Evolutionary conservation across 2,888 invertebrate genomes (phyloP), one percentile per base, ranked within the genome.

Genomic region (Cancer borealis): DNA sequence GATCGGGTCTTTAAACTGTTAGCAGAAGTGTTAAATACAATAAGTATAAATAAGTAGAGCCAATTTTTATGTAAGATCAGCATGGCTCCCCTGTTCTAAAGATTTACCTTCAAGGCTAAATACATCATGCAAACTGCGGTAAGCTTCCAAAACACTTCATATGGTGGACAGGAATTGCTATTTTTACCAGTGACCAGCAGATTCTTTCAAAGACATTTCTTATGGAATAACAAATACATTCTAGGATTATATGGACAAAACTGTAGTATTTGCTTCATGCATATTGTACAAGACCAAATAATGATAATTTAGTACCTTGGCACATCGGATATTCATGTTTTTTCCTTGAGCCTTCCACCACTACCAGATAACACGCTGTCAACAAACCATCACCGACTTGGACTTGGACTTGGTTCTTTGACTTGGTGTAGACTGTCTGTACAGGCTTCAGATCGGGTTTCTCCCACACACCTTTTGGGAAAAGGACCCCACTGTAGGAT

Each of bases 321-420:
- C 79, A 79, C 79, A 79, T n/a, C 79, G 79, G 79, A 79, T 79
- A 79, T 79, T 79, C 79, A 79, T 79, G 79, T 8, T 79, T n/a
- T 79, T 8, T 26, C 12, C 10, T 12, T 10, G 12, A 10, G 49
- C 12, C 10, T 1, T 49, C 6, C 26, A 26, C 26, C 79, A 17
- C 66, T n/a, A 17, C n/a, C 54, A 14, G 54, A 14, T 17, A 12
- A 5, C 66, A 66, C 66, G 66, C 17, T 66, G 66, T 66, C 66
- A 66, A 66, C 17, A 66, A 17, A 66, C 0, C 10, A 49, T 39
- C 49, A 49, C 49, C 49, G 12, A 49, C 49, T 39, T 39, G 39
- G 39, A 49, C 49, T 49, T 49, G 12, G 12, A 49, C 49, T 12
- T 10, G 49, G 49, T 39, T 39, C 39, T 39, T 39, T 39, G 39